A percentile compares a stretch with the other conserved stretches of the same genome.
Evolutionary conservation across 2,888 invertebrate genomes (phyloP).

Genomic region (Ctena decussata): DNA sequence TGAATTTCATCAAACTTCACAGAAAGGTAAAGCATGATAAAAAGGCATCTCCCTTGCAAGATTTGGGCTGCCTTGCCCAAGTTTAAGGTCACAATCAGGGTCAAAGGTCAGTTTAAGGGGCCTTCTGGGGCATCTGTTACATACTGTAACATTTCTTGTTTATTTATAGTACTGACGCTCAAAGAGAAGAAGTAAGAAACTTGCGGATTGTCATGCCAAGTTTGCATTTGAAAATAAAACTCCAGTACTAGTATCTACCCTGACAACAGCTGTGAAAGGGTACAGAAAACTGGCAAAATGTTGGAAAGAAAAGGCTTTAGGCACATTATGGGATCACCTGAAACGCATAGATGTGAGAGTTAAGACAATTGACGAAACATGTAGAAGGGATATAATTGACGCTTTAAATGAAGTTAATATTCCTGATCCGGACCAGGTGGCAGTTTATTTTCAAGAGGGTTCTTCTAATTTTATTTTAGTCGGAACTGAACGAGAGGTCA

Average conservation of each 20-base stretch:
- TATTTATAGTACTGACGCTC: not conserved
- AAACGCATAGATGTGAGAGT: slow-evolving; percentile 7
- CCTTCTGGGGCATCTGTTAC: too few species aligned
- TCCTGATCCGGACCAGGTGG: slow-evolving; percentile 26
- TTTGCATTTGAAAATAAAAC: slow-evolving; percentile 15
- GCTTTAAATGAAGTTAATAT: not conserved
- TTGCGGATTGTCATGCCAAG: not conserved
- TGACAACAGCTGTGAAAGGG: slow-evolving; percentile 46
- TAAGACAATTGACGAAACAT: not conserved
- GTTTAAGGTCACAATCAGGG: too few species aligned
- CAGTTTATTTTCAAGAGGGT: slow-evolving; percentile 13
- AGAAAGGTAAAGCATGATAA: too few species aligned
- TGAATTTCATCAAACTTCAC: too few species aligned
- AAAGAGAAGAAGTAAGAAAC: not conserved
- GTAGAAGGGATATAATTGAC: slow-evolving; percentile 17
- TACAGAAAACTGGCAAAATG: slow-evolving; percentile 47
- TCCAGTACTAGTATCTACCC: slow-evolving; percentile 41
- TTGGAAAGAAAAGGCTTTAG: slow-evolving; percentile 48
- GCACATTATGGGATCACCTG: slow-evolving; percentile 23
- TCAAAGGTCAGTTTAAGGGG: too few species aligned
- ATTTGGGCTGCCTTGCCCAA: too few species aligned
- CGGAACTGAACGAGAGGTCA: slow-evolving; percentile 3
- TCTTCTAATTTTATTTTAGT: slow-evolving; percentile 9
- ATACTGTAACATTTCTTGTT: too few species aligned
- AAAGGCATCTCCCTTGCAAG: too few species aligned